Evolutionary conservation across 2,888 invertebrate genomes (phyloP), one percentile per base, ranked within the genome.

Genomic region (Melinaea menophilus): DNA sequence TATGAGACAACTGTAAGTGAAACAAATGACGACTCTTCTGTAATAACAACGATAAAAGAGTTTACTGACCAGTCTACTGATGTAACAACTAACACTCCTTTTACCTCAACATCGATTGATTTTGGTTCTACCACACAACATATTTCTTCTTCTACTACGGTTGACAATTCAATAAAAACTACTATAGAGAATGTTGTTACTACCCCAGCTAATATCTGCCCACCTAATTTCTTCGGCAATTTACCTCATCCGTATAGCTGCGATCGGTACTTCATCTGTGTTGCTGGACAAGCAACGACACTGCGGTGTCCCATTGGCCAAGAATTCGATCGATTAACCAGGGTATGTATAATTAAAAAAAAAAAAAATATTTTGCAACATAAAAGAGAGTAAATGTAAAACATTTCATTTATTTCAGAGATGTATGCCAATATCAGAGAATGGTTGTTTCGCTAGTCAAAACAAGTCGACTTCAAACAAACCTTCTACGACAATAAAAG

Each of bases 211-310:
- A 45, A n/a, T 2, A 37, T 79, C 0, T 82, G 82, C 56, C 74
- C 77, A 0, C 48, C 70, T 1, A 75, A 73, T 0, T 54, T 64
- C 0, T 75, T 76, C n/a, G 81, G 80, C 0, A 79, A 77, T 13
- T 62, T 82, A 0, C 73, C 82, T 0, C 79, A 83, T 47, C 81
- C 82, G 0, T 67, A 72, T 2, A 37, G 58, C 0, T 83, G 83
- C 55, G 69, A 78, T 33, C 67, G 75, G 0, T 83, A 78, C 68
- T 81, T 70, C 46, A 73, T 79, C 73, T 84, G 84, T 55, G 64
- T 73, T 0, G 77, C 71, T 0, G 81, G 80, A 0, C 65, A 67
- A 0, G 69, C 78, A 0, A 67, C 79, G 13, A 71, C 72, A 13
- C 58, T 80, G 0, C 70, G 58, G 7, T 73, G 73, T 46, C 61